These are phyloP conservation scores for Orientallactaga bullata DNA, from an alignment of 2,113 vertebrate genomes.

Conservation along the genomic window DNA sequence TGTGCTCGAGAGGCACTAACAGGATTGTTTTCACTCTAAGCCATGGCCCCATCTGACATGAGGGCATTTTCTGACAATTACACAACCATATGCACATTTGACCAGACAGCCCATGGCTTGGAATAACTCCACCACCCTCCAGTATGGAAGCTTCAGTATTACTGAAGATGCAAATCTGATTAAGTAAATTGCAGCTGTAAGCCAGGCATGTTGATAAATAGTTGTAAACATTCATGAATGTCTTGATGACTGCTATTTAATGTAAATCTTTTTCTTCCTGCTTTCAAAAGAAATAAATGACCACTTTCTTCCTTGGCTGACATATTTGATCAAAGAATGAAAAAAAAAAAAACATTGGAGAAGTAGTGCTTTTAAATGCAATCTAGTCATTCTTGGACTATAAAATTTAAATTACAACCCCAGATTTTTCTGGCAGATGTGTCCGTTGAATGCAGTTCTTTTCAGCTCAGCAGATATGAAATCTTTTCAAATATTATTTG, in stretches of 20 bases:
- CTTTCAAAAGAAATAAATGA: conserved; percentile 73
- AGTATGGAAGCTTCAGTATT: neutral
- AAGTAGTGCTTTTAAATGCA: conserved; percentile 69
- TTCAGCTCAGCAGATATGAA: conserved; percentile 48
- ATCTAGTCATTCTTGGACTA: conserved; percentile 55
- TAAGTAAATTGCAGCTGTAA: conserved; percentile 67
- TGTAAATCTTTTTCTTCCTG: conserved; percentile 32
- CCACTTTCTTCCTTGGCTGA: conserved; percentile 69
- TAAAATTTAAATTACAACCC: conserved; percentile 72
- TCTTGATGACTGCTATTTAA: conserved; percentile 48
- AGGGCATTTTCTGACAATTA: conserved; percentile 69
- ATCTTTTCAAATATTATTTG: conserved; percentile 65
- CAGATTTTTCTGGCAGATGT: conserved; percentile 58
- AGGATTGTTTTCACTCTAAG: conserved; percentile 58
- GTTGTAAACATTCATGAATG: conserved; percentile 56
- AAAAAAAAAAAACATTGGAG: conserved; percentile 61
- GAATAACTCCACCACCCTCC: conserved; percentile 3
- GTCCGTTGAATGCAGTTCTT: conserved; percentile 47
- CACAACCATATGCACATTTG: conserved; percentile 43
- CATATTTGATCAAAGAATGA: conserved; percentile 62
- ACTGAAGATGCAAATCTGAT: conserved; percentile 54
- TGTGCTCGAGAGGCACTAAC: conserved; percentile 67
- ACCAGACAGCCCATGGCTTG: neutral
- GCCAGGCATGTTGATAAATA: conserved; percentile 68
- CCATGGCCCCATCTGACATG: conserved; percentile 24